Percentiles rank a stretch among this genome's conserved stretches.
These are phyloP conservation scores for Drosophila lowei DNA, from an alignment of 1,140 invertebrate species.

Conservation along the genomic window DNA sequence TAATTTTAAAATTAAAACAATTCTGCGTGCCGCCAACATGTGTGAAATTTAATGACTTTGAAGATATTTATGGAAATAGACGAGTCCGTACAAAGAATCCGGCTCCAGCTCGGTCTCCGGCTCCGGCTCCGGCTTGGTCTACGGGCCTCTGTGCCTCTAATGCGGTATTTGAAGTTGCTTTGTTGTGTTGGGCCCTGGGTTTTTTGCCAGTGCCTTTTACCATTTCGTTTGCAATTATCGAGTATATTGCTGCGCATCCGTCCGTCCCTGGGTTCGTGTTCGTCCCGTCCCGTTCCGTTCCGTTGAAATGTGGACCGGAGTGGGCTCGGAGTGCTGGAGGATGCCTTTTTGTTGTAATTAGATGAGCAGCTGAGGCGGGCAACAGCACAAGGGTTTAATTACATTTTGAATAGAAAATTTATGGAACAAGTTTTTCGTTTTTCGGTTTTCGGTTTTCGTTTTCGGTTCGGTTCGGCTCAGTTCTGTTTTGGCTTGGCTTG, in stretches of 20 bases:
- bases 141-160: background rate
- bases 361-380: conserved; percentile 64
- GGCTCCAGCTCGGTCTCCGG: conserved; percentile 1
- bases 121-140: conserved; percentile 2
- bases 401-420: conserved; percentile 81
- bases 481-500: conserved; percentile 19
- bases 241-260: conserved; percentile 57
- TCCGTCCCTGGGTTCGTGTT: background rate
- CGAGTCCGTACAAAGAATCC: conserved; percentile 1
- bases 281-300: background rate
- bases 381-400: conserved; percentile 74
- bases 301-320: conserved; percentile 6
- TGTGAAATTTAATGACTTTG: conserved; percentile 82
- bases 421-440: conserved; percentile 78
- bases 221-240: conserved; percentile 79
- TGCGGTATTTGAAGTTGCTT: too few species aligned
- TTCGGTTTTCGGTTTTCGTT: conserved; percentile 16
- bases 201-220: conserved; percentile 27
- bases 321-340: conserved; percentile 35
- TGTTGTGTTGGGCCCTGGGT: background rate
- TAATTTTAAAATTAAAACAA: conserved; percentile 82
- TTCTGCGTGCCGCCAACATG: conserved; percentile 73
- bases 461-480: conserved; percentile 28
- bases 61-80: conserved; percentile 78
- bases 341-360: conserved; percentile 73